These are phyloP conservation scores for Trichomycterus rosablanca DNA, from an alignment of 2,113 vertebrate species.

Conservation along the genomic window DNA sequence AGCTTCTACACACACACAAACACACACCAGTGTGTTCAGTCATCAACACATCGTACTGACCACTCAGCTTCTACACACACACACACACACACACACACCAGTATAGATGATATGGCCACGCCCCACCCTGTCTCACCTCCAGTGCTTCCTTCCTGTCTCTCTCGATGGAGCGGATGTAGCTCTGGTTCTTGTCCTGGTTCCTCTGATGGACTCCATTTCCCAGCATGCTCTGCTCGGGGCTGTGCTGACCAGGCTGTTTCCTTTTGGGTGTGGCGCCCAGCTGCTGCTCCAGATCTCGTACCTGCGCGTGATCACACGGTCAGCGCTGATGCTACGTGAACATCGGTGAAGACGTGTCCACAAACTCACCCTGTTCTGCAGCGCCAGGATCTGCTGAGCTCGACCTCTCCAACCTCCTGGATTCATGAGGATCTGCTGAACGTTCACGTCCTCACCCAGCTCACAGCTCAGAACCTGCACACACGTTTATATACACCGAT, in stretches of 20 bases:
- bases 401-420: conserved; percentile 82
- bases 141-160: conserved; percentile 78
- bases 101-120: too few species aligned
- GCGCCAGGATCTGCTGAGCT: conserved; percentile 85
- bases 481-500: conserved; percentile 1
- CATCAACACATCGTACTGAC: too few species aligned
- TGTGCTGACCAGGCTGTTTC: conserved; percentile 49
- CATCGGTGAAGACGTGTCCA: not conserved
- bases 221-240: conserved; percentile 57
- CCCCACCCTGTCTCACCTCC: conserved; percentile 79
- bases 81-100: not conserved
- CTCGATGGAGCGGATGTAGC: conserved; percentile 77
- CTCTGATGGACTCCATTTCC: conserved; percentile 54
- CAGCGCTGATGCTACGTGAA: not conserved
- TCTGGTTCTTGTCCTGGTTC: conserved; percentile 74
- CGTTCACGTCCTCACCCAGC: conserved; percentile 81
- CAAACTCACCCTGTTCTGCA: conserved; percentile 80
- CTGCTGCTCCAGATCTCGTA: conserved; percentile 84
- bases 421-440: conserved; percentile 73
- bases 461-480: conserved; percentile 79
- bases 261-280: conserved; percentile 59
- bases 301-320: conserved; percentile 45
- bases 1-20: too few species aligned
- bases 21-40: too few species aligned
- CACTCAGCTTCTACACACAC: too few species aligned